Conservation (phyloP, 1,140 invertebrate species). For the Halesus radiatus region DNA sequence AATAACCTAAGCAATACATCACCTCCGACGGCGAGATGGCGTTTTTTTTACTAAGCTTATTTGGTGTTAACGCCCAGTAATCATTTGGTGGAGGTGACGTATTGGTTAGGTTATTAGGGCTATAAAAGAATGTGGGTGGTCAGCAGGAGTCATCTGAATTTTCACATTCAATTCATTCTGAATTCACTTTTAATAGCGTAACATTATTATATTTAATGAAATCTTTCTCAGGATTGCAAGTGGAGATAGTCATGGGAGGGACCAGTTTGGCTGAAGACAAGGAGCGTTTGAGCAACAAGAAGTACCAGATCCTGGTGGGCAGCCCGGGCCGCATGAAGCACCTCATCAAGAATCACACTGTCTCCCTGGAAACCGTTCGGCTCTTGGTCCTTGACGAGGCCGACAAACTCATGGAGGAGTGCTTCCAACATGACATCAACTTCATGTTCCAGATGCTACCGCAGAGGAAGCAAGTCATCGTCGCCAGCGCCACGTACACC, state of each 20-base stretch:
- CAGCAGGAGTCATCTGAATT: too few relatives aligned
- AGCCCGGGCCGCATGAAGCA: constrained; percentile 94
- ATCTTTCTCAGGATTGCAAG: constrained; percentile 71
- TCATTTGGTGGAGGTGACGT: too few relatives aligned
- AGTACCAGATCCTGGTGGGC: constrained; percentile 90
- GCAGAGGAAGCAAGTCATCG: constrained; percentile 88
- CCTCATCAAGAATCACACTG: constrained; percentile 79
- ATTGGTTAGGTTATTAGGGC: too few relatives aligned
- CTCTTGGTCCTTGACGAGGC: constrained; percentile 96
- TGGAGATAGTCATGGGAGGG: constrained; percentile 91
- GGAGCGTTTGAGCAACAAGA: constrained; percentile 71
- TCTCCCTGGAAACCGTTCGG: constrained; percentile 78
- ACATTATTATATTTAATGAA: too few relatives aligned
- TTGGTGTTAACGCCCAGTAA: too few relatives aligned
- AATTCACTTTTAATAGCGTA: too few relatives aligned
- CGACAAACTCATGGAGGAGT: constrained; percentile 90
- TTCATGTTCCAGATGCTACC: constrained; percentile 83
- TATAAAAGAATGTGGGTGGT: too few relatives aligned
- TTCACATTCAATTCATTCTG: too few relatives aligned
- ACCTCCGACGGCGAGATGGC: too few relatives aligned
- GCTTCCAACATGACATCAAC: constrained; percentile 84
- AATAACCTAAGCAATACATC: too few relatives aligned
- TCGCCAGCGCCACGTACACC: constrained; percentile 95
- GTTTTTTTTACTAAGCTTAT: too few relatives aligned
- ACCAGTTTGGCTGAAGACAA: constrained; percentile 81